Evolutionary conservation across 2,113 vertebrate genomes (phyloP).

Genomic region (rabbit (Oryctolagus cuniculus)): mOryCun1.1 NC_091438.1:53363501-53364000

Average conservation of each 20-base stretch:
- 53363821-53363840: conserved; percentile 86
- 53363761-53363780: conserved; percentile 98
- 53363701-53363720: conserved; percentile 96
- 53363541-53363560: conserved; percentile 58
- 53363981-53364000: neutral
- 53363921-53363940: neutral
- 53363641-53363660: conserved; percentile 93
- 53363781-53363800: conserved; percentile 95
- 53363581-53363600: conserved; percentile 16
- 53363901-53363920: neutral
- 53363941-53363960: neutral
- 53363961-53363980: neutral
- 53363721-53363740: conserved; percentile 93
- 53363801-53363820: conserved; percentile 92
- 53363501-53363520: conserved; percentile 12
- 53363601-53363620: neutral
- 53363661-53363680: conserved; percentile 97
- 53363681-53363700: conserved; percentile 98
- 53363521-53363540: conserved; percentile 3
- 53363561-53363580: conserved; percentile 35
- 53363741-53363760: conserved; percentile 94
- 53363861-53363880: neutral
- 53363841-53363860: conserved; percentile 44
- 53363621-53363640: neutral
- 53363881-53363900: neutral